Base-by-base conservation (phyloP, 2,888 invertebrate species). In the Agriopis marginaria region DNA sequence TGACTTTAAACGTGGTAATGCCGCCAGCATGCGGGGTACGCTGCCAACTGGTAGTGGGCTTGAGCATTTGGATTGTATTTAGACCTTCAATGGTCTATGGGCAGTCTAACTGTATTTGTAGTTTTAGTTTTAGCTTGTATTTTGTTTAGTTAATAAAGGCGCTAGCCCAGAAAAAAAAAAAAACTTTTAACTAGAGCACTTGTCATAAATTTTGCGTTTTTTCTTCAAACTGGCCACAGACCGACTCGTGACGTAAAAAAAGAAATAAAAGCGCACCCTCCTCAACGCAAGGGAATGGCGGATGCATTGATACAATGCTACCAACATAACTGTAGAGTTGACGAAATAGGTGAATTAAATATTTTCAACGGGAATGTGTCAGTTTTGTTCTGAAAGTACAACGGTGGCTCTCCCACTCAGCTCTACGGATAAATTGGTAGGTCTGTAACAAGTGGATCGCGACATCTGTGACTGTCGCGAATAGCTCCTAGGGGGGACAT, bases 391-490 rank as follows among this genome's bases (percentile, higher is more conserved):
- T 5, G 14, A 56, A 56, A 42, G 17, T 56, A 17, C 17, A 23
- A 7, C 9, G 10, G 58, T 58, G 45, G 58, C 45, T 45, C 58
- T 45, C 45, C 23, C 5, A 45, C 7, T 45, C 14, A 44, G 11
- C 8, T 23, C 12, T 42, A 42, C 14, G 17, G 17, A 23, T 32
- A 58, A 17, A 7, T 45, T n/a, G 12, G 32, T 23, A 4, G 45
- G 8, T 12, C 54, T 58, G 75, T 76, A 81, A 76, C 80, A 81
- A 81, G 80, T 81, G 80, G 72, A 75, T 72, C 70, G 63, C 71
- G 75, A 76, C 80, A 81, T 80, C 80, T 81, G 81, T 74, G 79
- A 73, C 72, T 77, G 66, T 70, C 71, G 74, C 75, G 72, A 78
- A 79, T 76, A 72, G 73, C 74, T 76, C 79, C 77, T 75, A 72